Evolutionary conservation across 2,113 vertebrate species (phyloP).

Genomic region (Cygnus atratus): DNA sequence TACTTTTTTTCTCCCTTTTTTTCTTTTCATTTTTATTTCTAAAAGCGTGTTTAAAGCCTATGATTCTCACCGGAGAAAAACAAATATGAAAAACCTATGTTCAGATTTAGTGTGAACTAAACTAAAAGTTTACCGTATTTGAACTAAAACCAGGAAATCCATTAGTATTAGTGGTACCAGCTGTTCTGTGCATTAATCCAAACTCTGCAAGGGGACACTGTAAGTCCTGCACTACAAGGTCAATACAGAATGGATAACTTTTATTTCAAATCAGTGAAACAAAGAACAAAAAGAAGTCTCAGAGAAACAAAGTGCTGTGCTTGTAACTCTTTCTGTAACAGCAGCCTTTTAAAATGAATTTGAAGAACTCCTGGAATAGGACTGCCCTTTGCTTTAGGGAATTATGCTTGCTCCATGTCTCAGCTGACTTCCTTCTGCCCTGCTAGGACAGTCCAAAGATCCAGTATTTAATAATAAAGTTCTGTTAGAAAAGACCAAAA

Average conservation of each 20-base stretch:
- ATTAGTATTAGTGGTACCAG: slow-evolving; percentile 61
- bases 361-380: neutral
- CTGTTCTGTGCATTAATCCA: slow-evolving; percentile 26
- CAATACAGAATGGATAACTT: neutral
- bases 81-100: slow-evolving; percentile 52
- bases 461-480: neutral
- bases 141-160: slow-evolving; percentile 66
- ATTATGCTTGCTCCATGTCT: neutral
- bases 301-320: neutral
- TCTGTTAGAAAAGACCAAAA: neutral
- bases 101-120: slow-evolving; percentile 42
- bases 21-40: slow-evolving; percentile 9
- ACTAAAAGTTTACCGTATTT: slow-evolving; percentile 50
- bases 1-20: neutral
- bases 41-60: slow-evolving; percentile 34
- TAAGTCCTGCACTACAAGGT: neutral
- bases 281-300: neutral
- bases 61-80: slow-evolving; percentile 34
- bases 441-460: neutral
- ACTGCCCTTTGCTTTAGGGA: neutral
- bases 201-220: slow-evolving; percentile 1
- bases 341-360: neutral
- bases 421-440: neutral
- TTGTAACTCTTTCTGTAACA: neutral
- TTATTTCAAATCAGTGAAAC: neutral